phyloP scores from a whole-genome alignment of 1,140 invertebrate species.

The Lepidurus couesii region DNA sequence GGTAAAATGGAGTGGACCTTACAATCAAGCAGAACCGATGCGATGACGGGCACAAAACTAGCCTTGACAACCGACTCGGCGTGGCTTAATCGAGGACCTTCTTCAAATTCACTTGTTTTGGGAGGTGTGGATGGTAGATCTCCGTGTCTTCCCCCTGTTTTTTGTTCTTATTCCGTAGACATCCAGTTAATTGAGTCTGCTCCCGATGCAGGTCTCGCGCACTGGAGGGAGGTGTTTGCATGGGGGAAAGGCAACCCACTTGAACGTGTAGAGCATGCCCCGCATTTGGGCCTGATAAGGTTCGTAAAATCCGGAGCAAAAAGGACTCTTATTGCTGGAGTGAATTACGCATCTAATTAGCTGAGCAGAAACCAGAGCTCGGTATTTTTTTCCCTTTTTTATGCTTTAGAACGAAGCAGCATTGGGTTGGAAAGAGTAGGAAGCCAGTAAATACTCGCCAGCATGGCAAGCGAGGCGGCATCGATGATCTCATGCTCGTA shows the following conservation, averaged over 20 bases:
- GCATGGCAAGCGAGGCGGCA: not conserved
- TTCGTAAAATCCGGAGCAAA: slow-evolving; percentile 12
- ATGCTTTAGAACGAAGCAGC: not conserved
- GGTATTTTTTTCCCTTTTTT: too few relatives aligned
- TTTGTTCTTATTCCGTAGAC: not conserved
- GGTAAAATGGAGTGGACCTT: not conserved
- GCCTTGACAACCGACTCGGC: slow-evolving; percentile 11
- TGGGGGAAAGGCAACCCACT: not conserved
- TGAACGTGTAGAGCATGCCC: not conserved
- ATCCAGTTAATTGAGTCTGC: not conserved
- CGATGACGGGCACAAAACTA: slow-evolving; percentile 11
- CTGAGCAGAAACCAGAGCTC: slow-evolving; percentile 4
- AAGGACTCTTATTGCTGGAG: not conserved
- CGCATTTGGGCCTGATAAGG: not conserved
- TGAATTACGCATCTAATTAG: slow-evolving; percentile 22
- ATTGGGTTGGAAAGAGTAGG: not conserved
- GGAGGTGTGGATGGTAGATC: not conserved
- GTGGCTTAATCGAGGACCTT: not conserved
- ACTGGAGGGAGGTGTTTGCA: not conserved
- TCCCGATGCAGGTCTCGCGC: not conserved
- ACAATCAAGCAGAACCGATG: slow-evolving; percentile 21
- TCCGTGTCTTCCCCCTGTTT: not conserved
- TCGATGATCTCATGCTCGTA: slow-evolving; percentile 15
- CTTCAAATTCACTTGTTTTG: not conserved
- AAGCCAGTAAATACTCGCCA: not conserved